phyloP scores from a whole-genome alignment of 2,888 invertebrate genomes.

The Tetragnatha montana region DNA sequence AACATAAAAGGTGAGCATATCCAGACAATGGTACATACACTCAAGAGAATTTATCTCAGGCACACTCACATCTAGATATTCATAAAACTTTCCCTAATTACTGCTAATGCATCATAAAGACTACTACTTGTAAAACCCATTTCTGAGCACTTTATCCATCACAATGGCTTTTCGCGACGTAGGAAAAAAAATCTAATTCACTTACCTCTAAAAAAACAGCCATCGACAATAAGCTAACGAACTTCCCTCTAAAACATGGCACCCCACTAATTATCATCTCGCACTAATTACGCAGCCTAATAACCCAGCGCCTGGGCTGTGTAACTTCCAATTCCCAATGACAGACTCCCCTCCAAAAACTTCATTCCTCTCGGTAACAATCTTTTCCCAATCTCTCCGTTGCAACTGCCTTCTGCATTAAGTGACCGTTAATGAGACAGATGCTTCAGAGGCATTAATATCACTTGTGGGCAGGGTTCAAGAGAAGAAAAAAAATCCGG shows the following conservation, averaged over 20 bases:
- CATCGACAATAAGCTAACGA: constrained; percentile 14
- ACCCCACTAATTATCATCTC: constrained; percentile 14
- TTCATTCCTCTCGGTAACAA: constrained; percentile 3
- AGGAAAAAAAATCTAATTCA: not conserved
- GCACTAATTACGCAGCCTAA: constrained; percentile 4
- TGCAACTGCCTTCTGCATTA: not conserved
- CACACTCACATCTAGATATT: no score
- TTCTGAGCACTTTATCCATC: no score
- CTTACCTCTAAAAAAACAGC: not conserved
- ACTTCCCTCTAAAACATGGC: constrained; percentile 24
- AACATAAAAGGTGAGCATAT: no score
- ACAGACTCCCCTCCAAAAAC: not conserved
- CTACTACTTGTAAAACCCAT: no score
- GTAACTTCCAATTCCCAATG: constrained; percentile 21
- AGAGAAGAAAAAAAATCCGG: constrained; percentile 7
- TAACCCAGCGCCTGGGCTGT: constrained; percentile 7
- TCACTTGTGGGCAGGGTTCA: constrained; percentile 18
- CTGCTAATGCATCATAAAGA: not conserved
- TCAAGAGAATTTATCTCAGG: no score
- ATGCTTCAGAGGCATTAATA: constrained; percentile 49
- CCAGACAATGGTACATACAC: no score
- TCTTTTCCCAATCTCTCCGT: not conserved
- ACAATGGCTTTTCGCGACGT: no score
- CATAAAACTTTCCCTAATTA: not conserved
- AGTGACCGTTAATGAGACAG: constrained; percentile 39